Percentiles rank a stretch among this genome's conserved stretches.
These are phyloP conservation scores for Alces alces DNA, from an alignment of 2,113 vertebrate genomes.

Conservation along the genomic window DNA sequence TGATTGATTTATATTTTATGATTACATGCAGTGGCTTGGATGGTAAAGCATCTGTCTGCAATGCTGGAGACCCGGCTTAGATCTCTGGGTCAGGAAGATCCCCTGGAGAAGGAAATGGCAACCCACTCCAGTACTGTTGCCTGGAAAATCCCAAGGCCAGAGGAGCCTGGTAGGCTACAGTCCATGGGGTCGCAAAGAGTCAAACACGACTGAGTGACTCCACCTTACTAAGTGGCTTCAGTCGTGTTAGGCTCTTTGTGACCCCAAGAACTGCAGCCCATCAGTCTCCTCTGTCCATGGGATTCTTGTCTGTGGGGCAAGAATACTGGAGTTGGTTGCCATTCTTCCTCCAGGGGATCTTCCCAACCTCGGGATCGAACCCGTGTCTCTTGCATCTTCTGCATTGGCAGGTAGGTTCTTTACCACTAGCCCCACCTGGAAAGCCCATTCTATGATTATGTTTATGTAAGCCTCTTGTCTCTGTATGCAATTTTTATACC, in stretches of 20 bases:
- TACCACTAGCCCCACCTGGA: not conserved
- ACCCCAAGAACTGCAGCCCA: not conserved
- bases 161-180: too few species aligned
- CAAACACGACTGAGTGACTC: too few species aligned
- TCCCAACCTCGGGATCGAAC: not conserved
- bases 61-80: too few species aligned
- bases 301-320: not conserved
- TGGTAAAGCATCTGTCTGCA: too few species aligned
- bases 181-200: too few species aligned
- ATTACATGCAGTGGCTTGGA: not conserved
- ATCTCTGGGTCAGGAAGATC: too few species aligned
- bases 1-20: not conserved
- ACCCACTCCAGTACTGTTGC: too few species aligned
- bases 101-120: too few species aligned
- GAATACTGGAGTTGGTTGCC: not conserved
- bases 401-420: not conserved
- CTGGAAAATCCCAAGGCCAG: too few species aligned
- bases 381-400: not conserved
- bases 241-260: fast-evolving
- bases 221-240: not conserved
- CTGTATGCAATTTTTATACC: not conserved
- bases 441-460: not conserved
- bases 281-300: not conserved
- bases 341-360: not conserved
- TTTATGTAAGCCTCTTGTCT: not conserved